These are phyloP conservation scores for Mustela lutreola DNA, from an alignment of 2,113 vertebrate genomes.

Conservation along the genomic window DNA sequence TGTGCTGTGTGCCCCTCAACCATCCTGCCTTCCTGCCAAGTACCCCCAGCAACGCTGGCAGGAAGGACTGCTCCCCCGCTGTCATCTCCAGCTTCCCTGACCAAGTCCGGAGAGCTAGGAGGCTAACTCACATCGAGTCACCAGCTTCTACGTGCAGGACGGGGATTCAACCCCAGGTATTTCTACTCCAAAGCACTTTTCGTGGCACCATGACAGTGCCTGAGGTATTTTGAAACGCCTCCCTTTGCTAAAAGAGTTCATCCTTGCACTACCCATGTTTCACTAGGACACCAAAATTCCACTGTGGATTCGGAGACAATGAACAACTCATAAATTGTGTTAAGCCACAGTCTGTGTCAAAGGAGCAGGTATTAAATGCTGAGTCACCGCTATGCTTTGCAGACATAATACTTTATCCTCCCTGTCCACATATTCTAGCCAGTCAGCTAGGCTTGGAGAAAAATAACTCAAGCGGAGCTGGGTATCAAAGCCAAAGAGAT, in stretches of 20 bases:
- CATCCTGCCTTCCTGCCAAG: neutral
- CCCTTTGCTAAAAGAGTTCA: neutral
- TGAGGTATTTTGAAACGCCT: neutral
- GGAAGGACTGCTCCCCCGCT: neutral
- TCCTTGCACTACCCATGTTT: neutral
- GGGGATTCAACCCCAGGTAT: neutral
- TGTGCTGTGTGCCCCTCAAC: accelerated
- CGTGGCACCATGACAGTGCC: neutral
- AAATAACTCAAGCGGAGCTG: slow-evolving; percentile 32
- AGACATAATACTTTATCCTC: slow-evolving; percentile 63
- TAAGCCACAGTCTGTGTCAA: slow-evolving; percentile 62
- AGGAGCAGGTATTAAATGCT: slow-evolving; percentile 51
- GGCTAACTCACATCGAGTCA: neutral
- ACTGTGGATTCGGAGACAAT: slow-evolving; percentile 63
- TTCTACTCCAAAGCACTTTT: neutral
- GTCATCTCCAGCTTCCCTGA: neutral
- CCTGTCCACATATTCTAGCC: neutral
- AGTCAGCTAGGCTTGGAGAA: slow-evolving; percentile 43
- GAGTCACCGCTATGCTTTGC: slow-evolving; percentile 66
- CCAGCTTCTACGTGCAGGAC: neutral
- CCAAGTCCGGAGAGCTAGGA: neutral
- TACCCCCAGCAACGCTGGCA: neutral
- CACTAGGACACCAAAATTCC: neutral
- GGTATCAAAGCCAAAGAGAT: slow-evolving; percentile 8
- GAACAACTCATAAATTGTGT: slow-evolving; percentile 1